Evolutionary conservation across 1,140 invertebrate genomes (phyloP).

Genomic region (Drosophila paulistorum): DNA sequence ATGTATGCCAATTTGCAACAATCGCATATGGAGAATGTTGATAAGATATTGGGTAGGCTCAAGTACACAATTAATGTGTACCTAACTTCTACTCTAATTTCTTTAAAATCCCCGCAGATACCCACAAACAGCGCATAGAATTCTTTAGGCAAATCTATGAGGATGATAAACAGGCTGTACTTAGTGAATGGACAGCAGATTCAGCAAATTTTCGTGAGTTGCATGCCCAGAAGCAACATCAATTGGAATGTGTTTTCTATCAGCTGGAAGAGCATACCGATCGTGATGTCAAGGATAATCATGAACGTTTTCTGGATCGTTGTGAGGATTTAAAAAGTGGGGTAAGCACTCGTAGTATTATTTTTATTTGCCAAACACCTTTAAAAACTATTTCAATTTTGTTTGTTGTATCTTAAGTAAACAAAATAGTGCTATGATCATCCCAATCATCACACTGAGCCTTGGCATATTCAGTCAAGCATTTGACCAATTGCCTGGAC

Average conservation of each 20-base stretch:
- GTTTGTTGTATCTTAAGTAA: conserved; percentile 30
- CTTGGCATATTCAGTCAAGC: conserved; percentile 84
- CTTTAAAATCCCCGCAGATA: conserved; percentile 67
- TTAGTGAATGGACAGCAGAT: conserved; percentile 83
- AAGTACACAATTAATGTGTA: too few species aligned
- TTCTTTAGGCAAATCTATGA: conserved; percentile 85
- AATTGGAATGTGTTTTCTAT: conserved; percentile 77
- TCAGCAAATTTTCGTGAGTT: conserved; percentile 80
- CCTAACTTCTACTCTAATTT: not conserved
- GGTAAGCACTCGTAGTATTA: conserved; percentile 60
- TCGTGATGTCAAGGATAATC: conserved; percentile 47
- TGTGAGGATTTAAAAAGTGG: conserved; percentile 84
- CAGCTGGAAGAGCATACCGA: conserved; percentile 70
- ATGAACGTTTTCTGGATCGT: conserved; percentile 80
- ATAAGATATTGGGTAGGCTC: conserved; percentile 86
- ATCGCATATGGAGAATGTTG: conserved; percentile 87
- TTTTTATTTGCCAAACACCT: not conserved
- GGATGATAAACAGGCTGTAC: conserved; percentile 83
- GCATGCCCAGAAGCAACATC: conserved; percentile 75
- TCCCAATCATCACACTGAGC: conserved; percentile 85
- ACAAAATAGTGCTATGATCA: conserved; percentile 72
- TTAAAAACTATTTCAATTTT: not conserved
- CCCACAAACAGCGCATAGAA: conserved; percentile 83
- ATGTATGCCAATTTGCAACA: conserved; percentile 86
- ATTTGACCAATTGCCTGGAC: conserved; percentile 84